Evolutionary conservation across 35 echinoderm and acorn worm genomes (phyloP), one percentile per base, ranked within the genome.

Genomic region (Strongylocentrotus purpuratus): DNA sequence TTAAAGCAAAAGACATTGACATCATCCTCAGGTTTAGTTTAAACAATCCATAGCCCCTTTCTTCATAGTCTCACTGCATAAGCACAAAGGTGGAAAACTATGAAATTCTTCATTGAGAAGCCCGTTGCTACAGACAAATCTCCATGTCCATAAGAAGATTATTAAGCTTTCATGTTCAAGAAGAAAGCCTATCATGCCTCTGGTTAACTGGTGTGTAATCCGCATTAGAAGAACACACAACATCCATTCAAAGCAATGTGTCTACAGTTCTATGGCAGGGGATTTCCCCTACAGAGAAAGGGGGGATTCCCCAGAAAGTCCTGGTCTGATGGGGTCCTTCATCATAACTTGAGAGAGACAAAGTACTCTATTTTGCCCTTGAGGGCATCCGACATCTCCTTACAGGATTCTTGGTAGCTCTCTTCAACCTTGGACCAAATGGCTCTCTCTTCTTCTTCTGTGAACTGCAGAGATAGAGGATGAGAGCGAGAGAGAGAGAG

Each of bases 391-490:
- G 91, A 88, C 18, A 99, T 47, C 96, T 99, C 98, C 86, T 97
- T 95, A 18, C 90, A 96, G 5, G 96, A 97, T 95, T 99, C 96
- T 45, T 97, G 88, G 70, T 99, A 99, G 50, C 98, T 99, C 88
- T 97, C 95, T 58, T 97, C 95, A 2, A 99, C 86, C 41, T 95
- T 94, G 59, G 95, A 94, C 98, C 98, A 99, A 86, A 99, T 90
- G 6, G 31, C 86, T 61, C 85, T 87, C 55, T 97, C 95, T 33
- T 92, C 65, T 85, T 92, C 95, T 32, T 71, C 91, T 32, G 90
- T 50, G 48, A 48, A 93, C 91, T 93, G 48, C 33, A 46, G 32
- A 89, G 87, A 89, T 89, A 17, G 9, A 89, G 4, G 12, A 89
- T 9, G 9, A 31, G n/a, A 86, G 25, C 7, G 28, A 87, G 28